Evolutionary conservation across 2,797 vertebrate genomes (phyloP).

Genomic region (Lacerta agilis): DNA sequence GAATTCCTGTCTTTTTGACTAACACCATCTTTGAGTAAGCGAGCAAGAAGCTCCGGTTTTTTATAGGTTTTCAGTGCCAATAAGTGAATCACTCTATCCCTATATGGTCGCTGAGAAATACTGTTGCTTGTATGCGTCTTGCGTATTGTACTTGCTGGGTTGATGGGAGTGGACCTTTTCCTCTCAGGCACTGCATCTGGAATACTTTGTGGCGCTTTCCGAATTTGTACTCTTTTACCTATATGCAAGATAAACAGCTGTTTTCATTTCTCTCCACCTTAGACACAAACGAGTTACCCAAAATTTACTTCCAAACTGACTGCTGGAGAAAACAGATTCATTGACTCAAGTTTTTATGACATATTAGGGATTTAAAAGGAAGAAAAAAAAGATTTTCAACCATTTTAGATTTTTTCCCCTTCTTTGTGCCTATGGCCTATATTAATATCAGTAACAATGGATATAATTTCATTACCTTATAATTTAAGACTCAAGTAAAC

Average conservation of each 20-base stretch:
- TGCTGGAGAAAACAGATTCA: not conserved
- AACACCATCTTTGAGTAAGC: conserved; percentile 90
- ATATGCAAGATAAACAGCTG: not conserved
- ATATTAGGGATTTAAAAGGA: not conserved
- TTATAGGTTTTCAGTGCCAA: conserved; percentile 90
- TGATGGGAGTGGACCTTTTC: conserved; percentile 90
- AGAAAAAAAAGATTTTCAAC: not conserved
- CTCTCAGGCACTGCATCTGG: conserved; percentile 85
- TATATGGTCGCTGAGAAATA: conserved; percentile 85
- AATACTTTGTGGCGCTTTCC: conserved; percentile 81
- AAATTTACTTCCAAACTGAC: not conserved
- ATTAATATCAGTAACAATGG: not conserved
- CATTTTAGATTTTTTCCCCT: not conserved
- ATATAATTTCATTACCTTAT: not conserved
- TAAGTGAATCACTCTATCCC: conserved; percentile 90
- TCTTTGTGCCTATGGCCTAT: not conserved
- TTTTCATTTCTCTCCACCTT: not conserved
- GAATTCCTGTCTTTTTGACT: conserved; percentile 91
- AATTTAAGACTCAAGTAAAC: not conserved
- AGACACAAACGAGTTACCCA: not conserved
- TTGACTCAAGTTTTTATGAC: not conserved
- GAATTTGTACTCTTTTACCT: conserved; percentile 89
- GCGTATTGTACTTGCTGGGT: conserved; percentile 87
- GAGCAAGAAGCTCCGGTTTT: conserved; percentile 90
- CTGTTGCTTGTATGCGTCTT: conserved; percentile 83